Evolutionary conservation across 2,113 vertebrate species (phyloP).

Genomic region (Lipotes vexillifer): DNA sequence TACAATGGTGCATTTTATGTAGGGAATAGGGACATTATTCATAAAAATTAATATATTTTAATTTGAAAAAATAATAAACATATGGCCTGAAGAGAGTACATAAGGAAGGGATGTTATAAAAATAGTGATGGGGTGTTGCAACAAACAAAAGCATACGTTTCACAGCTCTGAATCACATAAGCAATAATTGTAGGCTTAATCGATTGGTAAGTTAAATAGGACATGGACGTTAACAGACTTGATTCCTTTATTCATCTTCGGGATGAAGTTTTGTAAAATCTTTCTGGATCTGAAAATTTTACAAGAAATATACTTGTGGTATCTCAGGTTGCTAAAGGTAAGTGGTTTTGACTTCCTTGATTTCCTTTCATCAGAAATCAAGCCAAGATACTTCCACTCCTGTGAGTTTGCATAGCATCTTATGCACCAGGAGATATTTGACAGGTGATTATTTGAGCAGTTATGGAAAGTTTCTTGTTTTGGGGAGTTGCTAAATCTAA

Average conservation of each 20-base stretch:
- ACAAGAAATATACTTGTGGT: not conserved
- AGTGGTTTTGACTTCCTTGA: slow-evolving; percentile 23
- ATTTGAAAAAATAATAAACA: not conserved
- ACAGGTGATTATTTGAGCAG: slow-evolving; percentile 12
- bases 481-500: not conserved
- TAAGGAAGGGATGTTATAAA: not conserved
- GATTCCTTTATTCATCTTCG: slow-evolving; percentile 20
- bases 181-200: not conserved
- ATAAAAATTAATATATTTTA: slow-evolving; percentile 11
- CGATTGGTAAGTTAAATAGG: not conserved
- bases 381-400: not conserved
- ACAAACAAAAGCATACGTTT: not conserved
- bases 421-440: not conserved
- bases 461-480: not conserved
- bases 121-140: not conserved
- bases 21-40: not conserved
- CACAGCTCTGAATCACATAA: not conserved
- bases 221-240: not conserved
- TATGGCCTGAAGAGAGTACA: not conserved
- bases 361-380: slow-evolving; percentile 20
- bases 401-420: not conserved
- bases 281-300: slow-evolving; percentile 25
- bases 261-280: slow-evolving; percentile 17
- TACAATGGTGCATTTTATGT: not conserved
- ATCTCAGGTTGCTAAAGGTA: not conserved